These are phyloP conservation scores for Vireo griseus DNA, from an alignment of 2,797 vertebrate species.

Conservation along the genomic window DNA sequence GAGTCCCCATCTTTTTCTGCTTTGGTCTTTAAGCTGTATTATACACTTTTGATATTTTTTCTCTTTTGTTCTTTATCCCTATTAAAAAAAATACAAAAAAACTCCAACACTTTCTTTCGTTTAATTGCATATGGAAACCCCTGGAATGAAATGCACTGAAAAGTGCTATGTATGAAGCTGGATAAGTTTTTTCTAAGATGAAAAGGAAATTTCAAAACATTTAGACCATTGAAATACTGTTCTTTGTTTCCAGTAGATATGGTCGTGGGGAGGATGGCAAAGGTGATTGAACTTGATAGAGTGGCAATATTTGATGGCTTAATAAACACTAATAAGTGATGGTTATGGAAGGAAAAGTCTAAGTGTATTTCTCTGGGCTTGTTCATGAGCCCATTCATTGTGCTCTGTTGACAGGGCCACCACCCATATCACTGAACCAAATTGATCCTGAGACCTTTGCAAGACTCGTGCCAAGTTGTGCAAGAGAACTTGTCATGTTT, in stretches of 20 bases:
- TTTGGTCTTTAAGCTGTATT: background rate
- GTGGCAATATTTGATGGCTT: background rate
- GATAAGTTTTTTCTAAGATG: background rate
- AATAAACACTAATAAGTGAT: background rate
- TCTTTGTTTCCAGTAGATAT: background rate
- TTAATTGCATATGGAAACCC: background rate
- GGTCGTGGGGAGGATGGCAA: background rate
- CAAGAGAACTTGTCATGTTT: background rate
- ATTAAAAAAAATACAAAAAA: background rate
- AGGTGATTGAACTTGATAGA: background rate
- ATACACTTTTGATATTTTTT: background rate
- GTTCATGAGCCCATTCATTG: background rate
- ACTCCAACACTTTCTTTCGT: background rate
- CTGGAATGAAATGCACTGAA: background rate
- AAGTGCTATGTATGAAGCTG: background rate
- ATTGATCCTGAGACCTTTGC: background rate
- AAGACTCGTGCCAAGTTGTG: rapidly evolving
- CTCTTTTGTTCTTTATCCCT: background rate
- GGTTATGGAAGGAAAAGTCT: background rate
- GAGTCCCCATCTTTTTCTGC: background rate
- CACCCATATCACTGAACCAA: background rate
- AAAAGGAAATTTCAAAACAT: background rate
- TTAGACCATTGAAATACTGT: background rate
- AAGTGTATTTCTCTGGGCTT: background rate
- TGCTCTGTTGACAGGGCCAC: background rate